These are phyloP conservation scores for Notocelia uddmanniana DNA, from an alignment of 2,888 invertebrate species.

Conservation along the genomic window DNA sequence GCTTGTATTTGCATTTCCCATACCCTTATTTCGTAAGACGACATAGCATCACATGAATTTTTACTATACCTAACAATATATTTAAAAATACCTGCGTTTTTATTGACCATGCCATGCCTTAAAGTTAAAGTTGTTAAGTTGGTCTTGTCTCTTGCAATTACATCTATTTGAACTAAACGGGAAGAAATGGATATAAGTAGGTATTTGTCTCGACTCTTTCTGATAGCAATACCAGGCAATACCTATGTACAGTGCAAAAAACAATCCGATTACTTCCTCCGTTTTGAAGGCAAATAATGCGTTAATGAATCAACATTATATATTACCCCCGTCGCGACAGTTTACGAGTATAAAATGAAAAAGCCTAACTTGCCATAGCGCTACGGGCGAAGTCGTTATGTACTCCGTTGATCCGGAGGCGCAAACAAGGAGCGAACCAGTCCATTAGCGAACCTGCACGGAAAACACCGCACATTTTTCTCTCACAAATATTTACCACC, in stretches of 20 bases:
- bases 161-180: no score
- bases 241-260: no score
- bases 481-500: conserved; percentile 45
- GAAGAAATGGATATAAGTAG: no score
- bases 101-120: no score
- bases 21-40: not conserved
- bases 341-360: conserved; percentile 18
- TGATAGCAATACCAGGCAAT: no score
- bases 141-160: no score
- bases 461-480: conserved; percentile 56
- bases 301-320: not conserved
- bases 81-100: no score
- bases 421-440: conserved; percentile 66
- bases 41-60: no score
- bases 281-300: not conserved
- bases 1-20: conserved; percentile 34
- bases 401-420: conserved; percentile 58
- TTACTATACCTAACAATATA: no score
- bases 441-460: conserved; percentile 65
- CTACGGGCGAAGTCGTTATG: conserved; percentile 54
- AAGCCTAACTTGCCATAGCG: conserved; percentile 48
- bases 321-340: not conserved
- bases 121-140: no score
- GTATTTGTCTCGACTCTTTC: no score
- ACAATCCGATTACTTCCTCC: not conserved